A percentile compares a stretch with the other conserved stretches of the same genome.
These are phyloP conservation scores for Leistus spinibarbis DNA, from an alignment of 2,888 invertebrate genomes.

Conservation along the genomic window DNA sequence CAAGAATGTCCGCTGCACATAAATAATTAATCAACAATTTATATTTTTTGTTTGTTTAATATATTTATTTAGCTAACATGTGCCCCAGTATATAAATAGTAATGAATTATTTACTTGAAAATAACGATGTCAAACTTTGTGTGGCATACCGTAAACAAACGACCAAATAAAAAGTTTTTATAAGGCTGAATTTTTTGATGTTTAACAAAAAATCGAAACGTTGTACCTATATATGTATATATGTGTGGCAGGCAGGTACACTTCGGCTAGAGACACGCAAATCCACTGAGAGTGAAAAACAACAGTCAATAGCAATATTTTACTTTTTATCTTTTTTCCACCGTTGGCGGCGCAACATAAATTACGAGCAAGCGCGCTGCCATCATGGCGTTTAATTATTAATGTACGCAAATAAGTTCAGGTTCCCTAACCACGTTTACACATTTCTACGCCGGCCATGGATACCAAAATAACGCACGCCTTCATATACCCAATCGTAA, in stretches of 20 bases:
- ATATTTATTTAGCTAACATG: no score
- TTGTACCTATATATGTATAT: neutral
- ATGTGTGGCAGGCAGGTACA: neutral
- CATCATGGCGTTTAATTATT: neutral
- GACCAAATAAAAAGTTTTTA: neutral
- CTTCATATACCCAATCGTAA: neutral
- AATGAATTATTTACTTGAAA: neutral
- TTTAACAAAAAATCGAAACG: neutral
- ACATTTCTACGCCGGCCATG: neutral
- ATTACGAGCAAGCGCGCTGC: neutral
- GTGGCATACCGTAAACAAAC: neutral
- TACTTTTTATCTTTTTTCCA: neutral
- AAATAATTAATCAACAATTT: no score
- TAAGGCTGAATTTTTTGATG: neutral
- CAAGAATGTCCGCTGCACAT: no score
- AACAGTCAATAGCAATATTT: slow-evolving; percentile 1
- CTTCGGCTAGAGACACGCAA: neutral
- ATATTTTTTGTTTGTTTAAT: no score
- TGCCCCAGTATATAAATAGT: no score
- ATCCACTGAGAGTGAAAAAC: slow-evolving; percentile 1
- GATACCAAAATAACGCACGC: neutral
- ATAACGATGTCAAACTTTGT: neutral
- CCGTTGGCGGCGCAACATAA: neutral
- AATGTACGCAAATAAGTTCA: slow-evolving; percentile 8
- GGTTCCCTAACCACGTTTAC: neutral